Evolutionary conservation across 2,797 vertebrate genomes (phyloP).

Genomic region (Sandelia bainsii): DNA sequence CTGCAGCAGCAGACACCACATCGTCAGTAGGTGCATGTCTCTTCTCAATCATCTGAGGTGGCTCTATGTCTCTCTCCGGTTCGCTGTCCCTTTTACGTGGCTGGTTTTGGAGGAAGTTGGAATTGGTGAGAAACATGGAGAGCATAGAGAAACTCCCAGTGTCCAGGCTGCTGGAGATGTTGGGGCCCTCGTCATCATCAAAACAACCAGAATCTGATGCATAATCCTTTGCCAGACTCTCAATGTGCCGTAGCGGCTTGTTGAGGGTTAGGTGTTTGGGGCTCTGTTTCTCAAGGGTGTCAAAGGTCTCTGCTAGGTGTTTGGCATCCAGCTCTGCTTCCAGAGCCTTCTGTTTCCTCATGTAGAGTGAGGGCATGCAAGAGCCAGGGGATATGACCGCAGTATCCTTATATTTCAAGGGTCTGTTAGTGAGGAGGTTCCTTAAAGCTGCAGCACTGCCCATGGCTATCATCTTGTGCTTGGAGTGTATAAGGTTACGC

Average conservation of each 20-base stretch:
- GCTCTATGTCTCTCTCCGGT: constrained; percentile 85
- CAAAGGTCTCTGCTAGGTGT: constrained; percentile 93
- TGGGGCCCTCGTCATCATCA: constrained; percentile 95
- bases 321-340: constrained; percentile 96
- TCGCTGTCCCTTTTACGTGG: constrained; percentile 86
- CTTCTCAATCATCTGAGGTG: constrained; percentile 76
- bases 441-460: constrained; percentile 96
- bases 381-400: constrained; percentile 92
- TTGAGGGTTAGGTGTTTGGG: constrained; percentile 86
- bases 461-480: constrained; percentile 99
- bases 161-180: constrained; percentile 89
- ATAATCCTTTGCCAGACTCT: constrained; percentile 95
- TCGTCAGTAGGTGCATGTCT: constrained; percentile 78
- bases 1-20: constrained; percentile 88
- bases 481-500: constrained; percentile 98
- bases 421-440: constrained; percentile 96
- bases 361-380: constrained; percentile 95
- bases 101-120: constrained; percentile 92
- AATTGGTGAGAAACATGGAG: constrained; percentile 94
- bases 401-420: constrained; percentile 92
- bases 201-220: constrained; percentile 98
- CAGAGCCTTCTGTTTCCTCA: constrained; percentile 97
- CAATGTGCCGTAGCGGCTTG: constrained; percentile 92
- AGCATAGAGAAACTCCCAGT: constrained; percentile 91
- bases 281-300: constrained; percentile 92